Evolutionary conservation across 2,888 invertebrate genomes (phyloP).

Genomic region (Drosophila nigricruria): DNA sequence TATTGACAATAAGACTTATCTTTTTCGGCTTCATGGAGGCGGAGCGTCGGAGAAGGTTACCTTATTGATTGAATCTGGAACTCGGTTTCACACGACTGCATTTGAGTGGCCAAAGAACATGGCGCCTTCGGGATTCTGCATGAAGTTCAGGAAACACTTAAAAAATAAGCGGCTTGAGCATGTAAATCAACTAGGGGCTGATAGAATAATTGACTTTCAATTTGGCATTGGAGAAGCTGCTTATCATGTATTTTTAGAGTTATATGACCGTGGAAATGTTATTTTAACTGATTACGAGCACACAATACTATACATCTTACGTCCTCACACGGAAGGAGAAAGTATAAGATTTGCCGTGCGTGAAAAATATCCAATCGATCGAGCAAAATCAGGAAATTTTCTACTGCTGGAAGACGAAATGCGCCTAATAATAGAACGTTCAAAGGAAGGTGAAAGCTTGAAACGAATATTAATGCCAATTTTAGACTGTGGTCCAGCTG

Average conservation of each 20-base stretch:
- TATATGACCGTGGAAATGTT: slow-evolving; percentile 98
- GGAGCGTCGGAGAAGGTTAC: slow-evolving; percentile 94
- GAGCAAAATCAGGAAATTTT: slow-evolving; percentile 89
- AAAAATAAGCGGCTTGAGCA: slow-evolving; percentile 97
- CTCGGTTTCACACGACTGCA: slow-evolving; percentile 95
- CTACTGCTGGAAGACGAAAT: slow-evolving; percentile 86
- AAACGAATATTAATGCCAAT: slow-evolving; percentile 93
- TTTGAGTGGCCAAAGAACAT: slow-evolving; percentile 99
- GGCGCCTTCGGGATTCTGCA: slow-evolving; percentile 97
- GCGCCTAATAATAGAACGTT: slow-evolving; percentile 87
- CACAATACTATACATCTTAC: slow-evolving; percentile 95
- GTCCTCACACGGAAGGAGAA: slow-evolving; percentile 96
- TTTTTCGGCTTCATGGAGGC: slow-evolving; percentile 93
- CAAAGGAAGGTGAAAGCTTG: slow-evolving; percentile 91
- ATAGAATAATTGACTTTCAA: slow-evolving; percentile 97
- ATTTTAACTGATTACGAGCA: slow-evolving; percentile 96
- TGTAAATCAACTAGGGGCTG: slow-evolving; percentile 94
- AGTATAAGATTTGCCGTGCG: slow-evolving; percentile 95
- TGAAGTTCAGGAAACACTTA: slow-evolving; percentile 99
- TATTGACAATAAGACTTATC: slow-evolving; percentile 97
- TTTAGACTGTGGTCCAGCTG: slow-evolving; percentile 94
- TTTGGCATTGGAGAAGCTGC: slow-evolving; percentile 97
- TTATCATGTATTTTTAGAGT: slow-evolving; percentile 97
- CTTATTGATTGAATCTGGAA: slow-evolving; percentile 96
- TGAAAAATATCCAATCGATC: slow-evolving; percentile 94